Base-by-base conservation (phyloP, 2,888 invertebrate species). In the Caradrina clavipalpis region DNA sequence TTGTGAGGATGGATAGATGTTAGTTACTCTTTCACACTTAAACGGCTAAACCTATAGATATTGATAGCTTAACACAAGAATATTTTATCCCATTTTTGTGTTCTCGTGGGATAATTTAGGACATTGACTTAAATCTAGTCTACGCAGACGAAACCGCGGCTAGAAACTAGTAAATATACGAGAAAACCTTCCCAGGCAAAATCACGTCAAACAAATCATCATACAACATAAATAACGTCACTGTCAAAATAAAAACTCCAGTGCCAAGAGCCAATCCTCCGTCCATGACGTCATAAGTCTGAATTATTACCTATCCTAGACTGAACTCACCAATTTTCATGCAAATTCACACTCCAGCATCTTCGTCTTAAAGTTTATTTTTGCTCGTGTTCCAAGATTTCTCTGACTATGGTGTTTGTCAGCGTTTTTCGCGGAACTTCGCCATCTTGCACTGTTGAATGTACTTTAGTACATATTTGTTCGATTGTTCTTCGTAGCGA, bases 371-470 rank as follows among this genome's bases (percentile, higher is more conserved):
- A 5, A 17, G 78, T 56, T 51, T 19, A 42, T 39, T 56, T 60
- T 70, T 56, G 45, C 22, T 59, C 51, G 21, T 13, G 22, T 50
- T 51, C 5, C 6, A 60, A 50, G 39, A 58, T 59, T 55, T 22
- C 0, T 19, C 26, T n/a, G 1, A 10, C 45, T 49, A 19, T 17
- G 26, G 22, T 51, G 50, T 76, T 50, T 17, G 51, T 56, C 50
- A 70, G 39, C n/a, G 35, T 31, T 76, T 58, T 76, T 72, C 59
- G n/a, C 26, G 51, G 77, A 73, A 72, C 56, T 45, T 45, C 45
- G 1, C 13, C 13, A 68, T 53, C 13, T 45, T 19, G 1, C 21
- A 4, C 11, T 39, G 10, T 7, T 31, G 26, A 2, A 17, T 31
- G 10, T 22, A 59, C n/a, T 17, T 53, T 42, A 22, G 57, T 49